Conservation (phyloP, 2,888 invertebrate species). For the Geotrupes spiniger region DNA sequence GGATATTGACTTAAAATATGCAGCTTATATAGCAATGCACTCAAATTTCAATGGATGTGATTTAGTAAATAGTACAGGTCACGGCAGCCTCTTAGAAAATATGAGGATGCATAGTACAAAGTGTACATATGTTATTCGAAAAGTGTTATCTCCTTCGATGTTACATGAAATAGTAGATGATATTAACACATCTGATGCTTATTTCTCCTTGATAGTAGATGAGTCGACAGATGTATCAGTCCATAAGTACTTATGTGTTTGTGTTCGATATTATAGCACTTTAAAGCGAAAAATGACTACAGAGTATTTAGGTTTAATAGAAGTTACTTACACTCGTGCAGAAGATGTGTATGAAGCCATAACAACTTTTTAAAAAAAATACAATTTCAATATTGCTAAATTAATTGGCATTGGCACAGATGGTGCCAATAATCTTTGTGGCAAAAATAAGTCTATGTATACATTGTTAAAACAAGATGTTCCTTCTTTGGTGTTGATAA, state of each 20-base stretch:
- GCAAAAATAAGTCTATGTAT: conserved; percentile 24
- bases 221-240: neutral
- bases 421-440: conserved; percentile 32
- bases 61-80: no score
- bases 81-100: no score
- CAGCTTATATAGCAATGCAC: neutral
- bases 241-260: neutral
- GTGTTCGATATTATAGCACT: conserved; percentile 29
- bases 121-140: neutral
- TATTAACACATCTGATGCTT: neutral
- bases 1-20: neutral
- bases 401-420: conserved; percentile 34
- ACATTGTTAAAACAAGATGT: conserved; percentile 25
- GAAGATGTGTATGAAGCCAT: conserved; percentile 19
- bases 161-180: neutral
- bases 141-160: neutral
- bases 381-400: conserved; percentile 21
- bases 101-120: neutral
- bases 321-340: conserved; percentile 23
- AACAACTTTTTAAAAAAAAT: neutral
- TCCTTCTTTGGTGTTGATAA: conserved; percentile 24
- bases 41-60: neutral
- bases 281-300: conserved; percentile 18
- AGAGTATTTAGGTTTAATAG: conserved; percentile 26
- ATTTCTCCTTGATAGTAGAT: neutral